These are phyloP conservation scores for Itoplectis maculator DNA, from an alignment of 2,888 invertebrate species.

Conservation along the genomic window DNA sequence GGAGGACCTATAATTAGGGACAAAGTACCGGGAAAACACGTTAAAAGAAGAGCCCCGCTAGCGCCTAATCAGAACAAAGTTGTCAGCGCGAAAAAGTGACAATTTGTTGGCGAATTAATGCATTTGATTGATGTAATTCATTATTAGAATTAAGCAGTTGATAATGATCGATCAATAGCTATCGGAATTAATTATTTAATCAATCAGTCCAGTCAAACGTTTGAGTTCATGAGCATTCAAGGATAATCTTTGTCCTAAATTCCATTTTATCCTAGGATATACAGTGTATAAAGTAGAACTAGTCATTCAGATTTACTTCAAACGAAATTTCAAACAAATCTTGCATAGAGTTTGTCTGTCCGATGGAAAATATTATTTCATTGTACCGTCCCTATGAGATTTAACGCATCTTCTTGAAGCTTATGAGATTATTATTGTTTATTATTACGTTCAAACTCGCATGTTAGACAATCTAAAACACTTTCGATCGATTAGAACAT, in stretches of 20 bases:
- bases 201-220: slow-evolving; percentile 20
- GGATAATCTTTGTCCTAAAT: not conserved
- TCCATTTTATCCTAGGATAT: slow-evolving; percentile 21
- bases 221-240: not conserved
- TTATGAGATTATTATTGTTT: slow-evolving; percentile 11
- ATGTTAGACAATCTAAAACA: not conserved
- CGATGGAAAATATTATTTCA: slow-evolving; percentile 1
- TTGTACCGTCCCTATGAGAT: slow-evolving; percentile 14
- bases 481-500: no score
- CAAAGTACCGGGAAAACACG: slow-evolving; percentile 77
- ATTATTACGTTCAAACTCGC: not conserved
- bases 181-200: slow-evolving; percentile 7
- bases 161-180: not conserved
- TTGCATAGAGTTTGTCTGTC: not conserved
- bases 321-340: slow-evolving; percentile 24
- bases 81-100: slow-evolving; percentile 46
- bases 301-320: slow-evolving; percentile 68
- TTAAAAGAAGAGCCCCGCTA: slow-evolving; percentile 80
- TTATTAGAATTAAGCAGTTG: not conserved
- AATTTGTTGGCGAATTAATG: not conserved
- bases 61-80: slow-evolving; percentile 76
- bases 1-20: slow-evolving; percentile 72
- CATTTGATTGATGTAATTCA: not conserved
- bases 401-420: not conserved
- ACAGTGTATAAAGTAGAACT: slow-evolving; percentile 64